Percentiles rank a stretch among this genome's conserved stretches.
phyloP scores from a whole-genome alignment of 2,113 vertebrate species.

The Propithecus coquereli region DNA sequence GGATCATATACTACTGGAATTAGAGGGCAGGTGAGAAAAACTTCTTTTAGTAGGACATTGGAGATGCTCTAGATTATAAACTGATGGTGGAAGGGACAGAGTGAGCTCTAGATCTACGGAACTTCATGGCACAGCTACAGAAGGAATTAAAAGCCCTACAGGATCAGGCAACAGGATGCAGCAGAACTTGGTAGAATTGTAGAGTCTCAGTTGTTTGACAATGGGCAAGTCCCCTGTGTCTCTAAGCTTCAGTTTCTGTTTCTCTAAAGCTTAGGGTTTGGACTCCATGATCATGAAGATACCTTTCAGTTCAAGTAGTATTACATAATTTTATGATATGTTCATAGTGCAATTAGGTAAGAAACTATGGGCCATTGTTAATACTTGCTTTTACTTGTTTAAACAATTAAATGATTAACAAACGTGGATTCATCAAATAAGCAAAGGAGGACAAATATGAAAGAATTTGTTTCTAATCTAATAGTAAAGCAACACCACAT shows the following conservation, averaged over 20 bases:
- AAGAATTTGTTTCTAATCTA: background rate
- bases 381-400: background rate
- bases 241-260: background rate
- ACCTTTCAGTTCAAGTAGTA: background rate
- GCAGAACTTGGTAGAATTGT: background rate
- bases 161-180: background rate
- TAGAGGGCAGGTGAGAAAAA: background rate
- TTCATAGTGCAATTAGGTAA: background rate
- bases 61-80: background rate
- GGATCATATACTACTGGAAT: background rate
- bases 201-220: background rate
- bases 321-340: background rate
- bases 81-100: background rate
- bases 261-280: background rate
- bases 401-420: background rate
- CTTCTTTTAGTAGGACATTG: background rate
- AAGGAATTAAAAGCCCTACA: background rate
- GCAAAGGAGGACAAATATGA: background rate
- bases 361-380: background rate
- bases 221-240: background rate
- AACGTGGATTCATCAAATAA: background rate
- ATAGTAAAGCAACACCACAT: conserved; percentile 5
- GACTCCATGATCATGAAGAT: background rate
- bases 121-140: background rate
- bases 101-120: background rate